These are phyloP conservation scores for Acrocephalus arundinaceus DNA, from an alignment of 2,113 vertebrate genomes.

Conservation along the genomic window DNA sequence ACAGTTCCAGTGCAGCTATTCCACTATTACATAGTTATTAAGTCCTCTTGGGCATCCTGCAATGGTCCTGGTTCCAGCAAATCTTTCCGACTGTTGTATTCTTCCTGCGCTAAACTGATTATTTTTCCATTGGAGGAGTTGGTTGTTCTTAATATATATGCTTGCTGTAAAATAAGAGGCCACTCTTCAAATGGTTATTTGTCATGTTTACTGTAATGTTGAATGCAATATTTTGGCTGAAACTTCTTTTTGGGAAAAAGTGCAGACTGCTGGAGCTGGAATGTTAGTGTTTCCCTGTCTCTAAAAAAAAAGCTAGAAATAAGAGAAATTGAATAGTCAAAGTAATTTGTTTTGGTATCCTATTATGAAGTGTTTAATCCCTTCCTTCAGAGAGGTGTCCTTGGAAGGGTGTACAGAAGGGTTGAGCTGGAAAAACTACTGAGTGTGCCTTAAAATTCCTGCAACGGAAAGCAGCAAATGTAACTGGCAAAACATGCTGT, in stretches of 20 bases:
- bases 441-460: background rate
- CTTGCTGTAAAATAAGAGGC: background rate
- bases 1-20: conserved; percentile 18
- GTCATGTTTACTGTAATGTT: background rate
- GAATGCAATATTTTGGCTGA: background rate
- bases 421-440: background rate
- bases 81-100: background rate
- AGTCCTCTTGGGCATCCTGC: background rate
- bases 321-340: background rate
- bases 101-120: background rate
- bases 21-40: background rate
- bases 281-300: background rate
- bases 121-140: conserved; percentile 15
- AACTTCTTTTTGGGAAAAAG: background rate
- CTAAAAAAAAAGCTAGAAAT: background rate
- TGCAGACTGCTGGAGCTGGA: background rate
- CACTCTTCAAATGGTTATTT: background rate
- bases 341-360: background rate
- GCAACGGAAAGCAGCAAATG: background rate
- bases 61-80: background rate
- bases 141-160: background rate
- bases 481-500: background rate
- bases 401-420: background rate
- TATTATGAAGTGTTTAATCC: background rate
- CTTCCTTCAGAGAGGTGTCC: background rate